These are phyloP conservation scores for Rousettus madagascariensis DNA, from an alignment of 2,797 vertebrate species.

Conservation along the genomic window DNA sequence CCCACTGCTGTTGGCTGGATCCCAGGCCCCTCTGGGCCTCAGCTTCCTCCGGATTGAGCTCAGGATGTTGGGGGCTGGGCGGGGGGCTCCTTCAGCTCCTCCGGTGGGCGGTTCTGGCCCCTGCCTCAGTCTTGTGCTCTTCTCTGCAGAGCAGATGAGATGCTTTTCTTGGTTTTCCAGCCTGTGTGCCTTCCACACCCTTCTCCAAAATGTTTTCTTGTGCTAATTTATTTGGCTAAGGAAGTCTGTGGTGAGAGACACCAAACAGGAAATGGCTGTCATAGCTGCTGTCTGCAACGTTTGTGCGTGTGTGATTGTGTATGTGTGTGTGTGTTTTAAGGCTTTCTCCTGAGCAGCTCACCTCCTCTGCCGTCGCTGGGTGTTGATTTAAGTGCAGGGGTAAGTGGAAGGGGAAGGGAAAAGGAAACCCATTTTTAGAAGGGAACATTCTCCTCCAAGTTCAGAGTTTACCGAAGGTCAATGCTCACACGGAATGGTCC, in stretches of 20 bases:
- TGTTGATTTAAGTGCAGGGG: slow-evolving; percentile 9
- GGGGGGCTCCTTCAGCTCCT: background rate
- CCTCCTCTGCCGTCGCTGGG: background rate
- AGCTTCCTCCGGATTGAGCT: background rate
- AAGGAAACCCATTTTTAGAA: slow-evolving; percentile 74
- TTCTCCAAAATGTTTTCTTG: slow-evolving; percentile 67
- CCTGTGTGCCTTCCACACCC: slow-evolving; percentile 51
- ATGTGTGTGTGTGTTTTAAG: background rate
- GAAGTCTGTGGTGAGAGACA: slow-evolving; percentile 59
- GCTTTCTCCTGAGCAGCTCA: slow-evolving; percentile 54
- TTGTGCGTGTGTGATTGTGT: background rate
- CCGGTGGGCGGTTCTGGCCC: background rate
- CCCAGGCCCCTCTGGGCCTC: background rate
- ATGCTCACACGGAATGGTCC: background rate
- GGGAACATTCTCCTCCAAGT: slow-evolving; percentile 53
- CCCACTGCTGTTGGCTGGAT: background rate
- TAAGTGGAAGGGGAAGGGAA: slow-evolving; percentile 64
- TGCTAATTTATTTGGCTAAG: slow-evolving; percentile 64
- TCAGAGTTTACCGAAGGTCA: slow-evolving; percentile 55
- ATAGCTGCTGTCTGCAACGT: slow-evolving; percentile 51
- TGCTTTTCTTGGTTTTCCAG: background rate
- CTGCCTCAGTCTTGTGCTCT: background rate
- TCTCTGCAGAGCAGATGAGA: background rate
- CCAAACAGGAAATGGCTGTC: slow-evolving; percentile 72
- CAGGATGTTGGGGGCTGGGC: no score